Base-by-base conservation (phyloP, 2,113 vertebrate species). In the Cavia aperea region DNA sequence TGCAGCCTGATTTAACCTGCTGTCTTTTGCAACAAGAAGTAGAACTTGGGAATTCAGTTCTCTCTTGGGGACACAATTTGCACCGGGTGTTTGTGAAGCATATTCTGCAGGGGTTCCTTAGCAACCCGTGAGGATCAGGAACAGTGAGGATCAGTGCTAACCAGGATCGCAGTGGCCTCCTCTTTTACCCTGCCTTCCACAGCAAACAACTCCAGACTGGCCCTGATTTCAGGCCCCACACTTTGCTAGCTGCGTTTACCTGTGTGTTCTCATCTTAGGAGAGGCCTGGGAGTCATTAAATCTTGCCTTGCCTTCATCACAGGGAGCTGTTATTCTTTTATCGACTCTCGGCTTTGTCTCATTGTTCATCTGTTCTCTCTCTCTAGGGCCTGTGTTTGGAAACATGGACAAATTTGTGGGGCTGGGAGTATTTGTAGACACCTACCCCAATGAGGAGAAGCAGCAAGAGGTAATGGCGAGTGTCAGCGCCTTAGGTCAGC, bases 381-480 rank as follows among this genome's bases (percentile, higher is more conserved):
- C 96, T 91, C 66, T 96, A 99, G 99, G 99, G 77, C 98, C 99
- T 36, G 99, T 99, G 60, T 99, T 99, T 97, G 99, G 99, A 92
- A 99, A 99, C 97, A 98, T 98, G 97, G 99, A 99, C 97, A 98
- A 98, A 96, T 99, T 99, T 97, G 98, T 99, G 62, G 99, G 99
- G 65, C 97, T 99, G 97, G 99, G 99, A 7, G 98, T 99, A 89
- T 99, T 99, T 46, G 98, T 99, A 97, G 99, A 99, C 98, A 99
- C 99, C 1, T 99, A 99, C 85, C 99, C 99, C 11, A 99, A 99
- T 29, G 99, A 99, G 97, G 99, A 99, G 97, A 99, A 99, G 94
- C 98, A 99, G 84, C 97, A 99, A 81, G 99, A 99, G 98, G 99
- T 99, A 98, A 95, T 98, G 91, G 83, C 96, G 54, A 90, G 87